Base-by-base conservation (phyloP, 2,113 vertebrate genomes). In the Octodon degus region DNA sequence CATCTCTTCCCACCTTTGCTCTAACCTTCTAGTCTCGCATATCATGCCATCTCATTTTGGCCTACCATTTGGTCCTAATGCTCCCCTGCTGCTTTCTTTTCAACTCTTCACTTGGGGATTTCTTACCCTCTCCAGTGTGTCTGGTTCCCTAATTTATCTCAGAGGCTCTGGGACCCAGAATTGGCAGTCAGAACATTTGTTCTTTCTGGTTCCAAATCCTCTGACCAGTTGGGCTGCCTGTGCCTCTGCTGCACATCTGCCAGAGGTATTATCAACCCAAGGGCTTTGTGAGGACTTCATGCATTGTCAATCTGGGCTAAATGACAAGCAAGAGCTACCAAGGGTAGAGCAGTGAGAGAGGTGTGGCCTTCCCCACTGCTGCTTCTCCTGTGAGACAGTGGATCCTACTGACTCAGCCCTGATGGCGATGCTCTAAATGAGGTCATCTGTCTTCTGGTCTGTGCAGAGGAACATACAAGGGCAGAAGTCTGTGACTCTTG, bases 141-240 rank as follows among this genome's bases (percentile, higher is more conserved):
- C 83, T 32, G 50, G 2, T 68, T 67, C 30, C 80, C 58, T 30
- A 83, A 11, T 11, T 89, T 17, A 68, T 58, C 62, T 47, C 37
- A 55, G 43, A 72, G 53, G 14, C 2, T 24, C 79, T 53, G 16
- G 34, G 27, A 55, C 47, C 24, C 12, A 58, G 74, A 80, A 55
- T 37, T 20, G 12, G 16, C 27, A 89, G 14, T 30, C 25, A 58
- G 60, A 55, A 40, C 55, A 19, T 27, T 55, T 43, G 25, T 82
- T 85, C 72, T 68, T 84, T 60, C 58, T n/a, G 25, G 70, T 50
- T 92, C 74, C 24, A 77, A 24, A 74, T 86, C 40, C 4, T 7
- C 16, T 55, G 37, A 4, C n/a, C n/a, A 0, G 0, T 5, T 22
- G 25, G 32, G 22, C 34, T 50, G 11, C 63, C 37, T n/a, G 10